Evolutionary conservation across 2,113 vertebrate genomes (phyloP).

Genomic region (Ailurus styani): DNA sequence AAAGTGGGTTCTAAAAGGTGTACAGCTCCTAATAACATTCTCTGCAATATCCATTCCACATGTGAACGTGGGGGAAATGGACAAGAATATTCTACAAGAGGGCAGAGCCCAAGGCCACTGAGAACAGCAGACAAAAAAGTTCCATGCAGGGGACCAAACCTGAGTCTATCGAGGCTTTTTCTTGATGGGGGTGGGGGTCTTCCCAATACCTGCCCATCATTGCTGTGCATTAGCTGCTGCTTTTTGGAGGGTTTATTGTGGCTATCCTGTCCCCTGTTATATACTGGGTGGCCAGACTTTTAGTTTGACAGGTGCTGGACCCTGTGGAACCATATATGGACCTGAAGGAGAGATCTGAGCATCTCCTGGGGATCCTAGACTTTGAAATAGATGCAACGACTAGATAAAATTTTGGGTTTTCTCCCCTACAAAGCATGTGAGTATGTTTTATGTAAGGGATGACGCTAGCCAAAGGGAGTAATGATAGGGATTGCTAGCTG

Average conservation of each 20-base stretch:
- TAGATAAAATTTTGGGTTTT: background rate
- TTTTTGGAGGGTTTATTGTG: background rate
- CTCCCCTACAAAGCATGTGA: background rate
- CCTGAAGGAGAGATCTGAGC: background rate
- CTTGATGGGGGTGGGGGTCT: background rate
- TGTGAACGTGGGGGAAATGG: background rate
- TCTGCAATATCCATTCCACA: background rate
- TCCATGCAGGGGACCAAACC: background rate
- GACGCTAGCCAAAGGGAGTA: background rate
- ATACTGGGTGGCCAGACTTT: background rate
- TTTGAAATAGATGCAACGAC: background rate
- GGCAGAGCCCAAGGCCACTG: background rate
- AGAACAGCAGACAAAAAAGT: background rate
- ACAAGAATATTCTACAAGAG: background rate
- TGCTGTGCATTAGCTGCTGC: background rate
- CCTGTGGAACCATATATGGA: background rate
- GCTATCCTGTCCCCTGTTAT: background rate
- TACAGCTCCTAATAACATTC: background rate
- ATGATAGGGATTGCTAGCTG: background rate
- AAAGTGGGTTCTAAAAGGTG: background rate
- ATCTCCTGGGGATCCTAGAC: background rate
- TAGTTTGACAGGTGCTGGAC: background rate
- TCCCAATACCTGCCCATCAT: background rate
- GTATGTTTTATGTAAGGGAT: background rate
- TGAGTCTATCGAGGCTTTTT: background rate